Percentiles rank a stretch among this genome's conserved stretches.
Conservation (phyloP, 1,140 invertebrate genomes). For the Drosophila albomicans region DNA sequence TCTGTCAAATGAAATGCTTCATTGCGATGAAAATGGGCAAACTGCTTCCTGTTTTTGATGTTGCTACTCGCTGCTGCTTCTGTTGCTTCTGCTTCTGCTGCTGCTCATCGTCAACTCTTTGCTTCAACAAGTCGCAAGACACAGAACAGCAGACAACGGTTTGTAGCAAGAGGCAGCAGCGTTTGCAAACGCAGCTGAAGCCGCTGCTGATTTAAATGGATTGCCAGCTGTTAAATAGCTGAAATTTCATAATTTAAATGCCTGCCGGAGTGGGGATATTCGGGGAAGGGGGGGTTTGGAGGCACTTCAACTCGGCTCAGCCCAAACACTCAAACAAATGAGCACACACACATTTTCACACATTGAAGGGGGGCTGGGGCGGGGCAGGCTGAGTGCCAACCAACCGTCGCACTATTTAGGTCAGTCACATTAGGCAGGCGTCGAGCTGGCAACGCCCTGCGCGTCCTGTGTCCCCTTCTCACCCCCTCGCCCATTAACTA, state of each 20-base stretch:
- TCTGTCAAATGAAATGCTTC: slow-evolving; percentile 77
- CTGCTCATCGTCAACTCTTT: neutral
- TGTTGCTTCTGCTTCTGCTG: slow-evolving; percentile 2
- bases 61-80: slow-evolving; percentile 11
- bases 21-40: slow-evolving; percentile 80
- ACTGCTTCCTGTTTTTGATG: slow-evolving; percentile 77
- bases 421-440: slow-evolving; percentile 80
- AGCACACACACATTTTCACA: slow-evolving; percentile 51
- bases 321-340: slow-evolving; percentile 72
- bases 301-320: slow-evolving; percentile 58
- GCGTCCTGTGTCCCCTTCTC: neutral
- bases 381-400: slow-evolving; percentile 56
- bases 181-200: slow-evolving; percentile 43
- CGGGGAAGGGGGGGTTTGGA: neutral
- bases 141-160: neutral
- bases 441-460: slow-evolving; percentile 51
- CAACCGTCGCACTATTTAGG: slow-evolving; percentile 77
- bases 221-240: slow-evolving; percentile 74
- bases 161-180: neutral
- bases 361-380: slow-evolving; percentile 1
- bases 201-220: slow-evolving; percentile 71
- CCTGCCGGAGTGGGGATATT: slow-evolving; percentile 43
- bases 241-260: slow-evolving; percentile 77
- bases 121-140: slow-evolving; percentile 19
- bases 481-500: neutral